A percentile compares a stretch with the other conserved stretches of the same genome.
phyloP scores from a whole-genome alignment of 2,113 vertebrate genomes.

The Zapus hudsonius region DNA sequence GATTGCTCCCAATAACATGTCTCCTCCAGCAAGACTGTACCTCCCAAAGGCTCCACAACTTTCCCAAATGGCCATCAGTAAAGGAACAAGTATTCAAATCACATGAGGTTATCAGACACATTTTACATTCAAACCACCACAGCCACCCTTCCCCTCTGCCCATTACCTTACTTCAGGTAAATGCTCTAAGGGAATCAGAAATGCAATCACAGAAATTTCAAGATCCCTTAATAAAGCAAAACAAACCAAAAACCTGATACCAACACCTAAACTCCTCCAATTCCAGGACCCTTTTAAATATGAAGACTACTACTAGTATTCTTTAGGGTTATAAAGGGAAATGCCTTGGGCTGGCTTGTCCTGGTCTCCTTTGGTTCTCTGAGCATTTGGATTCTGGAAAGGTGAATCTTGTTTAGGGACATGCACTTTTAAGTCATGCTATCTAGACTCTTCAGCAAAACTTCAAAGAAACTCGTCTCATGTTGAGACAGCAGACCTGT shows the following conservation, averaged over 20 bases:
- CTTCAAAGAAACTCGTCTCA: constrained; percentile 59
- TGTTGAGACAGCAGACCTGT: constrained; percentile 34
- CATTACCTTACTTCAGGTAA: neutral
- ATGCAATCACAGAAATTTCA: constrained; percentile 4
- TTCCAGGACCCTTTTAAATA: constrained; percentile 37
- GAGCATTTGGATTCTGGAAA: constrained; percentile 61
- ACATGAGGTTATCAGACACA: no score
- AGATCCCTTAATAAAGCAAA: neutral
- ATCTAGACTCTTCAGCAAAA: constrained; percentile 62
- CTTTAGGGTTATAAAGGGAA: constrained; percentile 7
- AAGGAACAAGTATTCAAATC: no score
- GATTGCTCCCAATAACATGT: no score
- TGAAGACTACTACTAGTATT: neutral
- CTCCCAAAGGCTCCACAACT: no score
- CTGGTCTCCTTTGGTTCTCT: constrained; percentile 2
- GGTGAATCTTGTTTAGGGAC: constrained; percentile 38
- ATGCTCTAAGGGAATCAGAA: constrained; percentile 1
- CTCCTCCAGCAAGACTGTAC: no score
- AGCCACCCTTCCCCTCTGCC: neutral
- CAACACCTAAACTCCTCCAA: neutral
- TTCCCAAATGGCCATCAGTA: no score
- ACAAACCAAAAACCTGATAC: neutral
- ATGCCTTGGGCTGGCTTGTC: neutral
- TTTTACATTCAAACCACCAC: no score
- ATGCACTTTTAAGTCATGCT: constrained; percentile 4